Conservation (phyloP, 1,140 invertebrate species). For the Drosophila yakuba region DNA sequence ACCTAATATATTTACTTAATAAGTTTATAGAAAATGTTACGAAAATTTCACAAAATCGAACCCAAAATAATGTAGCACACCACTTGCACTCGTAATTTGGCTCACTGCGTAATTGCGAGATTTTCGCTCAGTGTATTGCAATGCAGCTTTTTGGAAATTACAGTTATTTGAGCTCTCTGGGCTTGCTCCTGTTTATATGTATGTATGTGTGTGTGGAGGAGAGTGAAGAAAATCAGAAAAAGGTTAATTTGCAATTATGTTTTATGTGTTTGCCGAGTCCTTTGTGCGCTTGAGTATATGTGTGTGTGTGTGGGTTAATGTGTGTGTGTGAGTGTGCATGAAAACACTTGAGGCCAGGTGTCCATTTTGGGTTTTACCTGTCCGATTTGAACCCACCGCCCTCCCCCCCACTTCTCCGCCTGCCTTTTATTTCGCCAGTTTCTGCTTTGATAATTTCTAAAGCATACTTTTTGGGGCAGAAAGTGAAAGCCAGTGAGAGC, state of each 20-base stretch:
- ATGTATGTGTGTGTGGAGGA: neutral
- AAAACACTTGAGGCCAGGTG: constrained; percentile 57
- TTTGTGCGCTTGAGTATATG: neutral
- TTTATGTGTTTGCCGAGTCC: constrained; percentile 35
- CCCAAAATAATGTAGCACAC: too few species aligned
- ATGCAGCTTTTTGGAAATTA: constrained; percentile 29
- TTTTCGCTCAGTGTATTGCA: constrained; percentile 10
- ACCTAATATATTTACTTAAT: too few species aligned
- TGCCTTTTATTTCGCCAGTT: constrained; percentile 2
- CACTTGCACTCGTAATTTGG: too few species aligned
- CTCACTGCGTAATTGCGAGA: neutral
- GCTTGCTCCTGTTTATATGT: constrained; percentile 26
- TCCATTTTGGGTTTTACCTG: constrained; percentile 44
- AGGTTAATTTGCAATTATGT: constrained; percentile 63
- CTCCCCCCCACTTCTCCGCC: neutral
- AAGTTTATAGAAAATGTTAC: too few species aligned
- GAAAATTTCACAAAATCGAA: too few species aligned
- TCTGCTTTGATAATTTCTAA: constrained; percentile 52
- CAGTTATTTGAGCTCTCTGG: constrained; percentile 27
- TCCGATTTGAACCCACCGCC: neutral
- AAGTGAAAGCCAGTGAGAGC: constrained; percentile 12
- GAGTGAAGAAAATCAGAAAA: constrained; percentile 53
- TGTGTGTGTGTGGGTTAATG: constrained; percentile 4
- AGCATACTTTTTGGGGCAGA: constrained; percentile 42
- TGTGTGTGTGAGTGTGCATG: constrained; percentile 1